Conservation (phyloP, 2,113 vertebrate species). For the Phrynocephalus versicolor region DNA sequence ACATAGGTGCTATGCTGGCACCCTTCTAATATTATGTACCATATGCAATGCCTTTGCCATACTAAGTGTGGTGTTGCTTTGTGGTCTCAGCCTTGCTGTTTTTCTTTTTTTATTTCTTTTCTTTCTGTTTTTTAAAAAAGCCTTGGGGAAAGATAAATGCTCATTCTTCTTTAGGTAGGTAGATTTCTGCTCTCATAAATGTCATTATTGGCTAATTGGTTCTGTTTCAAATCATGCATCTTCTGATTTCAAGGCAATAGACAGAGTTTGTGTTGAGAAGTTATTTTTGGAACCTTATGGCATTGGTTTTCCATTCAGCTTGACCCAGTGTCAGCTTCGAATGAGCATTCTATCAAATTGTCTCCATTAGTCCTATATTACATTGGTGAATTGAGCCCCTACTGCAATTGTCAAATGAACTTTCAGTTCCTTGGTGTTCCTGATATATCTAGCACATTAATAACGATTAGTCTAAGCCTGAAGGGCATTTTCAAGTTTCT, state of each 20-base stretch:
- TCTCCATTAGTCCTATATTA: conserved; percentile 41
- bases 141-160: neutral
- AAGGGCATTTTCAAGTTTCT: conserved; percentile 27
- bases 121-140: conserved; percentile 17
- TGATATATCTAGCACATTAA: conserved; percentile 32
- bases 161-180: neutral
- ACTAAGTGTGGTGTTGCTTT: conserved; percentile 32
- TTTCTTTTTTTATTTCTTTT: too few relatives aligned
- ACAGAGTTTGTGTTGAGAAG: conserved; percentile 16
- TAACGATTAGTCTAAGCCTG: conserved; percentile 27
- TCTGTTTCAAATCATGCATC: neutral
- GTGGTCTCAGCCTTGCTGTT: too few relatives aligned
- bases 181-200: conserved; percentile 24
- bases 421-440: conserved; percentile 17
- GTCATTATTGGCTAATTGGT: conserved; percentile 19
- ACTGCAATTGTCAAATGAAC: conserved; percentile 42
- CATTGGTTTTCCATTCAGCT: conserved; percentile 9
- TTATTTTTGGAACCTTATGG: conserved; percentile 20
- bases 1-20: neutral
- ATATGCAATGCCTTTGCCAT: conserved; percentile 12
- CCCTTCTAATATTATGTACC: conserved; percentile 29
- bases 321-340: conserved; percentile 21
- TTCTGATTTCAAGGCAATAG: neutral
- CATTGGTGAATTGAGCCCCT: conserved; percentile 28
- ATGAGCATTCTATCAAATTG: conserved; percentile 19